Conservation (phyloP, 2,797 vertebrate genomes). For the Lacerta agilis region DNA sequence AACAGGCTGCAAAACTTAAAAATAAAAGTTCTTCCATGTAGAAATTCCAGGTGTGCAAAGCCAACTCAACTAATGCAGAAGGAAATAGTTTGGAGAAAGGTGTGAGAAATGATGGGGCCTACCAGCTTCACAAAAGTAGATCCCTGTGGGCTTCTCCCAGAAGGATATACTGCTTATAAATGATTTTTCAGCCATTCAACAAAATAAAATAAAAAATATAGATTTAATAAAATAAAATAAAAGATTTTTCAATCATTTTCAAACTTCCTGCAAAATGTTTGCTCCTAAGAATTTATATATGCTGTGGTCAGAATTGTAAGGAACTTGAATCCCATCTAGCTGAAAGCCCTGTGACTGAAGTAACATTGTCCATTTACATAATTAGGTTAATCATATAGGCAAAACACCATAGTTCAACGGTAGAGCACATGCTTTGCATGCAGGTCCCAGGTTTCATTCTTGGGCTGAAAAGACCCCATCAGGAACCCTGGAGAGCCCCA, state of each 20-base stretch:
- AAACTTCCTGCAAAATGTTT: background rate
- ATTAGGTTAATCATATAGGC: background rate
- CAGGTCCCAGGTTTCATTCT: background rate
- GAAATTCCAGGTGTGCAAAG: background rate
- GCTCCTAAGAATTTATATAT: background rate
- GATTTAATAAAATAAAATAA: background rate
- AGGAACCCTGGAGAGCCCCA: background rate
- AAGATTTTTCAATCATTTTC: background rate
- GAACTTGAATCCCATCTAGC: background rate
- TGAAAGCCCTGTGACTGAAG: background rate
- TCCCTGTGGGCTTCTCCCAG: background rate
- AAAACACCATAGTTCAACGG: background rate
- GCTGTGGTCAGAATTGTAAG: background rate
- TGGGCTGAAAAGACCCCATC: background rate
- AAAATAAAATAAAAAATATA: too few species aligned
- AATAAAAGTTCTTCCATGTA: background rate
- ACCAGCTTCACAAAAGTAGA: background rate
- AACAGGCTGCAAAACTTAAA: background rate
- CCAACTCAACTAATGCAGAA: too few species aligned
- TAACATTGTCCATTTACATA: background rate
- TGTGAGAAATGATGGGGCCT: background rate
- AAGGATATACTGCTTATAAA: background rate
- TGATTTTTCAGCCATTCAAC: too few species aligned
- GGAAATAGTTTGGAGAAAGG: background rate
- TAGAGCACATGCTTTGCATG: background rate